Base-by-base conservation (phyloP, 1,140 invertebrate species). In the Papilio xuthus region DNA sequence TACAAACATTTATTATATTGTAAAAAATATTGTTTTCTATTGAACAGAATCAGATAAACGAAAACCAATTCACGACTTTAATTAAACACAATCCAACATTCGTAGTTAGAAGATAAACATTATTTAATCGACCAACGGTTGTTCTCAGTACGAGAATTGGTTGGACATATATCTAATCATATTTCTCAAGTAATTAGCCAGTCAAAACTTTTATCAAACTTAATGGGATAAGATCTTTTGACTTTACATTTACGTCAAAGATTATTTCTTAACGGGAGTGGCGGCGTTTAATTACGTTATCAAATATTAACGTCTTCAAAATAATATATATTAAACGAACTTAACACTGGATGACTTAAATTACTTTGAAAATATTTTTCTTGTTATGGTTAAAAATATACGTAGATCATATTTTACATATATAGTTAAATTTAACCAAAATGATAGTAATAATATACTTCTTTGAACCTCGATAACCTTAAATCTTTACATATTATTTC, bases 181-280 rank as follows among this genome's bases (percentile, higher is more conserved):
- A 37, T 56, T 75, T 56, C 32, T 75, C 47, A 56, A 75, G 71
- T 73, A 73, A 73, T 73, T 73, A 73, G 50, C 23, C 37, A 56
- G 73, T 75, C 73, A 75, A 75, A 75, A 75, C 50, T 75, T 37
- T 56, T 75, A 75, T 75, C 72, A 56, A 37, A 56, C 28, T 37
- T 75, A 56, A 75, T 75, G 73, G 73, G 18, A 53, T 56, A 75
- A 75, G 73, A 56, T 75, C 73, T 75, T 75, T 53, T 75, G 73
- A 75, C 73, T 50, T 56, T 37, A 32, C 13, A 23, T 73, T 73
- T 75, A 32, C 26, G 32, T 75, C 32, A 75, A 32, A 75, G 26
- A 75, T 56, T 53, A 56, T 75, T 28, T 75, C 8, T 47, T 75
- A 75, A 56, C 26, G 47, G 28, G 26, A 41, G 73, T 56, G 73